Evolutionary conservation across 2,888 invertebrate species (phyloP), one percentile per base, ranked within the genome.

Genomic region (Habroteleia sp.): DNA sequence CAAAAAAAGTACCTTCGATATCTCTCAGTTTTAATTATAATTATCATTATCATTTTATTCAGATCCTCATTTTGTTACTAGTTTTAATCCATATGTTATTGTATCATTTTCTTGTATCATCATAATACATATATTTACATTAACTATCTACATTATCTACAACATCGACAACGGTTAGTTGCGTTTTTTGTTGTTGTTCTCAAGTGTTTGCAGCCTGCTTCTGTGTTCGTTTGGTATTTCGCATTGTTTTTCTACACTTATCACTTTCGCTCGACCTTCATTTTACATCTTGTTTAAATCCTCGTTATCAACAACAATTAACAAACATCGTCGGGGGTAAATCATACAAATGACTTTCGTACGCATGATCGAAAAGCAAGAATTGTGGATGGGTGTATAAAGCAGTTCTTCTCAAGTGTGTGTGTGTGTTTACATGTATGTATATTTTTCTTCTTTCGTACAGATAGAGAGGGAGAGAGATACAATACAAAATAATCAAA

Each of bases 121-220:
- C 69, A 69, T 74, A 74, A 83, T 84, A 78, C 79, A 83, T 83
- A 81, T 87, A 87, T 86, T 84, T 87, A 86, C 87, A 87, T 85
- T 83, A 77, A 87, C 85, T 88, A 88, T 88, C 88, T 88, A 88
- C 88, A 88, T 83, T 88, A 88, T 88, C 88, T 88, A 88, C 88
- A 88, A 72, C 88, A 88, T 86, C 85, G 85, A 88, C 85, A 88
- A 87, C 85, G 82, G 83, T 88, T 87, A 87, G 83, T 82, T 83
- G 81, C 79, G 76, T 82, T 80, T 76, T 62, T 77, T n/a, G 77
- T 76, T 66, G 77, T 68, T 76, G 71, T 65, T 75, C 68, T 50
- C 50, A 58, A 44, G 27, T 25, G 33, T 48, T 35, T 65, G 63
- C 42, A 50, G 41, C 56, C 23, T 46, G 66, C 29, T 41, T 39